Conservation (phyloP, 2,113 vertebrate genomes). For the Gavialis gangeticus region DNA sequence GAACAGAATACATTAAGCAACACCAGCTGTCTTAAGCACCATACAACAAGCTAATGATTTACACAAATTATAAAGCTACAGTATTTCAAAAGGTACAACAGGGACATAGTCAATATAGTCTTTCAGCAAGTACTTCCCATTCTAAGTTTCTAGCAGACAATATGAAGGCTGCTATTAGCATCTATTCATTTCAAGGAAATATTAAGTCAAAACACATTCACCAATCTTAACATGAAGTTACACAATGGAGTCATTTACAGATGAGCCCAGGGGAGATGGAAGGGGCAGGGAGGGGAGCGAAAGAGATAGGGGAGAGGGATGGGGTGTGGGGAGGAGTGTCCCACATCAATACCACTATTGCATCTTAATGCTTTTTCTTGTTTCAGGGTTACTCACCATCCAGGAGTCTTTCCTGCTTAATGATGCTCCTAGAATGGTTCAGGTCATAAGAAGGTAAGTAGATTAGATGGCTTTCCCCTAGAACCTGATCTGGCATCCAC, state of each 20-base stretch:
- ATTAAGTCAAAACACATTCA: conserved; percentile 37
- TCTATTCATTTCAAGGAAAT: conserved; percentile 39
- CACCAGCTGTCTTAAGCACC: conserved; percentile 70
- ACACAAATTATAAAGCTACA: conserved; percentile 51
- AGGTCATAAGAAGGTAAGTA: conserved; percentile 65
- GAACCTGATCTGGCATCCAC: conserved; percentile 41
- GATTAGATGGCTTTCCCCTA: conserved; percentile 61
- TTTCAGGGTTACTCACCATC: conserved; percentile 75
- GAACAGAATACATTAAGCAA: conserved; percentile 77
- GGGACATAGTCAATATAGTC: conserved; percentile 51
- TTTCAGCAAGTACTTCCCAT: conserved; percentile 57
- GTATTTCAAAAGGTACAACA: conserved; percentile 59
- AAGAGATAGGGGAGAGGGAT: too few species aligned
- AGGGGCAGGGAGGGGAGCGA: too few species aligned
- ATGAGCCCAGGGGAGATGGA: background rate
- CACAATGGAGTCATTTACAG: conserved; percentile 27
- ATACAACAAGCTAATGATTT: conserved; percentile 40
- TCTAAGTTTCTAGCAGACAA: conserved; percentile 54
- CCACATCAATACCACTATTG: conserved; percentile 51
- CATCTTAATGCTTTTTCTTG: conserved; percentile 53
- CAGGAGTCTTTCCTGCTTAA: conserved; percentile 76
- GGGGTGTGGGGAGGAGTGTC: conserved; percentile 47
- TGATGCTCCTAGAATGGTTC: conserved; percentile 77
- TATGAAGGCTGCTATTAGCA: conserved; percentile 40
- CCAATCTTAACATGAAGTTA: conserved; percentile 31